A percentile compares a stretch with the other conserved stretches of the same genome.
phyloP scores from a whole-genome alignment of 2,113 vertebrate genomes.

The Seriola rivoliana region DNA sequence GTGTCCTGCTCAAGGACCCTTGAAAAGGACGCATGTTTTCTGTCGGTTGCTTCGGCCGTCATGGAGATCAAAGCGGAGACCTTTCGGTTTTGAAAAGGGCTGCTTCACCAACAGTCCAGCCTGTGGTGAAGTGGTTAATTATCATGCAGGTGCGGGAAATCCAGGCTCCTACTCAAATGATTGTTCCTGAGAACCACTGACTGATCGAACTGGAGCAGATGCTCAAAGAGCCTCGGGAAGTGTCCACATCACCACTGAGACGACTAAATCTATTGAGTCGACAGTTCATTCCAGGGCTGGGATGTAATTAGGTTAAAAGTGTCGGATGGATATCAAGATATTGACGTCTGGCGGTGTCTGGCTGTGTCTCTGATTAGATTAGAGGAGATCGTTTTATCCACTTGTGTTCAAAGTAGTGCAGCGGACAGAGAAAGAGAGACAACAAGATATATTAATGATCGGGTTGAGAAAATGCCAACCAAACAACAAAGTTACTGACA shows the following conservation, averaged over 20 bases:
- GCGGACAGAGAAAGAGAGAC: background rate
- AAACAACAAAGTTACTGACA: background rate
- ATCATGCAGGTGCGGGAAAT: conserved; percentile 35
- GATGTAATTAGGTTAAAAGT: conserved; percentile 24
- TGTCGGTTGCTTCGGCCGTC: background rate
- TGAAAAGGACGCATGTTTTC: background rate
- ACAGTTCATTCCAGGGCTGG: background rate
- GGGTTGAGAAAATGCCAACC: background rate
- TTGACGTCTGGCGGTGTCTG: background rate
- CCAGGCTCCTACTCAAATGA: conserved; percentile 12
- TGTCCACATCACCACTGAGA: conserved; percentile 5
- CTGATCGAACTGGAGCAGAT: conserved; percentile 37
- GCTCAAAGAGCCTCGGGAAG: conserved; percentile 22
- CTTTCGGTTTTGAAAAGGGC: conserved; percentile 2
- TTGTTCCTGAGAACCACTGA: conserved; percentile 30
- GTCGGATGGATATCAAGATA: conserved; percentile 21
- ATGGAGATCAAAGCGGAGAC: conserved; percentile 23
- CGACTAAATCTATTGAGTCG: conserved; percentile 10
- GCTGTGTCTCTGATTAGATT: conserved; percentile 8
- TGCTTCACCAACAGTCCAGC: background rate
- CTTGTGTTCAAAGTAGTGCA: background rate
- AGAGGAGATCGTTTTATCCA: conserved; percentile 15
- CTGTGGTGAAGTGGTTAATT: conserved; percentile 43
- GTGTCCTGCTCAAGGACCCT: conserved; percentile 39
- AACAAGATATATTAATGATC: background rate